These are phyloP conservation scores for Mimumesa dahlbomi DNA, from an alignment of 2,888 invertebrate genomes.

Conservation along the genomic window DNA sequence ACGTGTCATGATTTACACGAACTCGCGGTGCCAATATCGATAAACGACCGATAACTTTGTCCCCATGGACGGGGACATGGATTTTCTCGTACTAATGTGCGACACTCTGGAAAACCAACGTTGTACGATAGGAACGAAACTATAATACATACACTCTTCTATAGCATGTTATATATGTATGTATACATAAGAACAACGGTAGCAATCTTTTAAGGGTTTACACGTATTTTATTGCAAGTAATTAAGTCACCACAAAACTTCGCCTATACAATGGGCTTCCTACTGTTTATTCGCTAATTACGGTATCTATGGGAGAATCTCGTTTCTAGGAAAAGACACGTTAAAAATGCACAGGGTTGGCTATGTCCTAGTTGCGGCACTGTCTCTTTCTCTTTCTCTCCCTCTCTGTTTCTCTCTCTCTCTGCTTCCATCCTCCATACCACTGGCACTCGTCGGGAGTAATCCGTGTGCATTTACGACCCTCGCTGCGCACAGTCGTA, in stretches of 20 bases:
- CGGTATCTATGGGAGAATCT: too few relatives aligned
- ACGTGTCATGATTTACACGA: neutral
- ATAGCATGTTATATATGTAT: too few relatives aligned
- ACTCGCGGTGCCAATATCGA: neutral
- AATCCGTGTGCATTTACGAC: slow-evolving; percentile 76
- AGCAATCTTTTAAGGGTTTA: too few relatives aligned
- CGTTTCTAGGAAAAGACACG: slow-evolving; percentile 27
- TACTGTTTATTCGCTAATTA: too few relatives aligned
- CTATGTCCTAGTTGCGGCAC: slow-evolving; percentile 30
- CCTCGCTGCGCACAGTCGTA: slow-evolving; percentile 67
- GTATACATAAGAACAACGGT: too few relatives aligned
- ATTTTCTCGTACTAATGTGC: neutral
- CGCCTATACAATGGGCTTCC: too few relatives aligned
- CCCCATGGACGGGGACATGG: neutral
- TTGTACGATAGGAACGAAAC: too few relatives aligned
- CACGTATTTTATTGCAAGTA: too few relatives aligned
- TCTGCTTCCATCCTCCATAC: slow-evolving; percentile 55
- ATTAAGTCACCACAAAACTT: too few relatives aligned
- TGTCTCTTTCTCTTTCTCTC: slow-evolving; percentile 16
- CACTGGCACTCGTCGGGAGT: slow-evolving; percentile 64
- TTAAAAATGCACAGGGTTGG: slow-evolving; percentile 18
- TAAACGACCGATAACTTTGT: neutral
- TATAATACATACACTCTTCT: too few relatives aligned
- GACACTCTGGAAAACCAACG: too few relatives aligned
- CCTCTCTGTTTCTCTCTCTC: slow-evolving; percentile 28